phyloP scores from a whole-genome alignment of 2,888 invertebrate genomes.

The Dryobota labecula region DNA sequence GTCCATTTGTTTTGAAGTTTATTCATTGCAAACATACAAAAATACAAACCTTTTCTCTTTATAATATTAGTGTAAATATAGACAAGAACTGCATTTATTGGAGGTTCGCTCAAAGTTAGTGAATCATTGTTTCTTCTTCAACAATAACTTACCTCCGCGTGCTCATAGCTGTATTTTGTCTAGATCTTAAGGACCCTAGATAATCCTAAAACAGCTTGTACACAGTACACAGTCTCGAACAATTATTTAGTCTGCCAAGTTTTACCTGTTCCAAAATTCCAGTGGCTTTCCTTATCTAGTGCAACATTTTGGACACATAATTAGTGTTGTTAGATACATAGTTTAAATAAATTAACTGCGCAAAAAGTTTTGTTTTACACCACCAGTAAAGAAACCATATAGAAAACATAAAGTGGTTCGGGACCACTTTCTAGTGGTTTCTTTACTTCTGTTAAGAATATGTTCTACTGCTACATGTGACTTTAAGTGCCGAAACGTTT shows the following conservation, averaged over 20 bases:
- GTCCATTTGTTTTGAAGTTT: too few species aligned
- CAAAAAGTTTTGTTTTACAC: too few species aligned
- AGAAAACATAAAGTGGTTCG: too few species aligned
- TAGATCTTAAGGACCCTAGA: neutral
- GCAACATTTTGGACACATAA: conserved; percentile 11
- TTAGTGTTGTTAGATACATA: conserved; percentile 8
- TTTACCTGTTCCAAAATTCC: conserved; percentile 21
- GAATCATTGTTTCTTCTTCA: conserved; percentile 9
- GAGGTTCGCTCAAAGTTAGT: neutral
- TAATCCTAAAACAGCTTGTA: neutral
- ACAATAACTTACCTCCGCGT: neutral
- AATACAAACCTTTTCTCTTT: too few species aligned
- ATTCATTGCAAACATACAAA: too few species aligned
- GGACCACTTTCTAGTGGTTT: neutral
- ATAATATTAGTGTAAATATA: too few species aligned
- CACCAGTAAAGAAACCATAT: too few species aligned
- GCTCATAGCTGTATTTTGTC: neutral
- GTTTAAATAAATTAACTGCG: conserved; percentile 23
- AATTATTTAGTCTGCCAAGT: conserved; percentile 22
- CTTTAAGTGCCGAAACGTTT: neutral
- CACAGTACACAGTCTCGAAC: conserved; percentile 13
- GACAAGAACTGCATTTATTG: conserved; percentile 15
- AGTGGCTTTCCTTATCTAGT: conserved; percentile 3
- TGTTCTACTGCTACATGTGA: neutral
- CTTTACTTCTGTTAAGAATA: neutral